Conservation (phyloP, 1,140 invertebrate species). For the Ips nitidus region DNA sequence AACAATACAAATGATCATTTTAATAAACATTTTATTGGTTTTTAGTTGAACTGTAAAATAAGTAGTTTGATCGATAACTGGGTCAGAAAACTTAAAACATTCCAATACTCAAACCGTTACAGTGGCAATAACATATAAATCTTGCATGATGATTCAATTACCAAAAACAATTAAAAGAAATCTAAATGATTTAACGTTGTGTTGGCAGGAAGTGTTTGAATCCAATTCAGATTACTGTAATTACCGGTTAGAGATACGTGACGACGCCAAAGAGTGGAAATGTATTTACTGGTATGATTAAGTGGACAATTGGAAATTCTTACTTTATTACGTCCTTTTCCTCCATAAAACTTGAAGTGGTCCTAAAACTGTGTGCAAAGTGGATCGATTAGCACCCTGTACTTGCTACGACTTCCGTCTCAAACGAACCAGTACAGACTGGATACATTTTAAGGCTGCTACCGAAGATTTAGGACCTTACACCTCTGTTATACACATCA, state of each 20-base stretch:
- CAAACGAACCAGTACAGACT: conserved; percentile 31
- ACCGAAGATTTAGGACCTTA: conserved; percentile 40
- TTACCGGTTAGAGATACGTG: conserved; percentile 35
- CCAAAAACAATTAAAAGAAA: conserved; percentile 23
- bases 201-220: conserved; percentile 17
- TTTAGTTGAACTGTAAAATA: no score
- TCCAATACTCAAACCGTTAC: no score
- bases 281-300: conserved; percentile 37
- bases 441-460: conserved; percentile 42
- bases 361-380: conserved; percentile 31
- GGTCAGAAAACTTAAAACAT: no score
- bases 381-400: conserved; percentile 40
- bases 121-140: no score
- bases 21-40: no score
- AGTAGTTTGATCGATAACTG: no score
- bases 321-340: not conserved
- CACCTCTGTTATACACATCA: conserved; percentile 41
- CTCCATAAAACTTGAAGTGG: conserved; percentile 36
- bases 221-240: not conserved
- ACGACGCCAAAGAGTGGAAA: conserved; percentile 38
- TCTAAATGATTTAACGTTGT: conserved; percentile 21
- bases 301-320: not conserved
- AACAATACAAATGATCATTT: no score
- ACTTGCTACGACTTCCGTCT: conserved; percentile 44
- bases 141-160: not conserved